Evolutionary conservation across 2,888 invertebrate genomes (phyloP).

Genomic region (Agrochola lychnidis): DNA sequence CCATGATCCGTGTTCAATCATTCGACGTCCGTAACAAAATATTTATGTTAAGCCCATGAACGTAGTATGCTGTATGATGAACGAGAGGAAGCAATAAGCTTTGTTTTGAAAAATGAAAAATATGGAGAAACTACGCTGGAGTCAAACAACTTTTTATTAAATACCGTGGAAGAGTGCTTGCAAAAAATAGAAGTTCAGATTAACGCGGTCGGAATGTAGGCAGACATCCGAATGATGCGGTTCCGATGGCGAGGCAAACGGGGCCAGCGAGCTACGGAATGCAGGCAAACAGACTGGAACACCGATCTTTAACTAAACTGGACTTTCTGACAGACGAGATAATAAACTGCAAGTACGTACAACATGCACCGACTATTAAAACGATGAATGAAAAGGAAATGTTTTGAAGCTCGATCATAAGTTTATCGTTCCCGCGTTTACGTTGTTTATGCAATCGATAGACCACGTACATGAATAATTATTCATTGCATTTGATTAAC

Average conservation of each 20-base stretch:
- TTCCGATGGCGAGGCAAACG: slow-evolving; percentile 73
- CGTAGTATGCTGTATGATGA: slow-evolving; percentile 8
- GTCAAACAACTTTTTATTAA: slow-evolving; percentile 51
- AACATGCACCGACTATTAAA: slow-evolving; percentile 43
- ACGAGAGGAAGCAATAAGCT: slow-evolving; percentile 25
- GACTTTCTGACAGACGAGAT: slow-evolving; percentile 70
- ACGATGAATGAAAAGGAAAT: slow-evolving; percentile 41
- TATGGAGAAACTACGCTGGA: slow-evolving; percentile 34
- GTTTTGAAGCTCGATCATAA: slow-evolving; percentile 22
- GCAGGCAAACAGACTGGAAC: slow-evolving; percentile 86
- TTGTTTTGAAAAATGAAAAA: slow-evolving; percentile 43
- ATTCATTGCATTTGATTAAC: slow-evolving; percentile 29
- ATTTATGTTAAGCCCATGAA: slow-evolving; percentile 18
- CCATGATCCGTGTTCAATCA: slow-evolving; percentile 20
- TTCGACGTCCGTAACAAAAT: slow-evolving; percentile 15
- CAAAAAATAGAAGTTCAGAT: slow-evolving; percentile 62
- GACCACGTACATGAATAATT: slow-evolving; percentile 15
- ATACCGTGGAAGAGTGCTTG: slow-evolving; percentile 39
- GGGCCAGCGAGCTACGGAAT: slow-evolving; percentile 78
- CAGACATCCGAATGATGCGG: slow-evolving; percentile 76
- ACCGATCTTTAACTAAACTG: slow-evolving; percentile 75
- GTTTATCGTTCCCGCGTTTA: slow-evolving; percentile 21
- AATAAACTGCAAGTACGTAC: slow-evolving; percentile 56
- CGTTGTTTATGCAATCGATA: slow-evolving; percentile 12
- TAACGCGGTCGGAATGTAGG: slow-evolving; percentile 65